phyloP scores from a whole-genome alignment of 1,140 invertebrate genomes.

The Melanaphis sacchari region DNA sequence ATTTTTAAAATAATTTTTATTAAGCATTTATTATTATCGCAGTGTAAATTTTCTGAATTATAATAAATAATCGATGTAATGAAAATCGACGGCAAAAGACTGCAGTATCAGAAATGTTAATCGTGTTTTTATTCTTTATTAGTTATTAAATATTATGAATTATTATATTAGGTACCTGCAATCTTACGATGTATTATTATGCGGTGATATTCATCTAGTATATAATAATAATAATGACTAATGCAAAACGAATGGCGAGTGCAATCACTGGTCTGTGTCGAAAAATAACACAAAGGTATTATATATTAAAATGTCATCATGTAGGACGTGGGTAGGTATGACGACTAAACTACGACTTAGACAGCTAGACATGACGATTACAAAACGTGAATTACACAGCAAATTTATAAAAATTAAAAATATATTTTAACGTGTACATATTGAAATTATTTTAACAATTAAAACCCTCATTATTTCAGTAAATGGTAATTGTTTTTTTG shows the following conservation, averaged over 20 bases:
- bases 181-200: background rate
- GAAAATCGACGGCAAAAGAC: background rate
- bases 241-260: background rate
- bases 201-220: background rate
- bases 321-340: background rate
- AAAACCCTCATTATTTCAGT: too few relatives aligned
- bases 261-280: background rate
- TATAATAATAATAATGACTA: background rate
- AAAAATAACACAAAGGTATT: background rate
- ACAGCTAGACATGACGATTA: background rate
- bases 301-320: background rate
- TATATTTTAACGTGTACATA: background rate
- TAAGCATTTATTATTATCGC: background rate
- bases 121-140: background rate
- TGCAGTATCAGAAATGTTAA: background rate
- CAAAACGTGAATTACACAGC: background rate
- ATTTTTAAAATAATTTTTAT: background rate
- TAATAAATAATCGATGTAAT: background rate
- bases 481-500: too few relatives aligned
- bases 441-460: background rate
- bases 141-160: background rate
- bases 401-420: background rate
- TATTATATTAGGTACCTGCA: background rate
- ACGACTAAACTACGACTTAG: background rate
- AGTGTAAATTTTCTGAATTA: background rate